These are phyloP conservation scores for Haemorhous mexicanus DNA, from an alignment of 2,113 vertebrate species.

Conservation along the genomic window DNA sequence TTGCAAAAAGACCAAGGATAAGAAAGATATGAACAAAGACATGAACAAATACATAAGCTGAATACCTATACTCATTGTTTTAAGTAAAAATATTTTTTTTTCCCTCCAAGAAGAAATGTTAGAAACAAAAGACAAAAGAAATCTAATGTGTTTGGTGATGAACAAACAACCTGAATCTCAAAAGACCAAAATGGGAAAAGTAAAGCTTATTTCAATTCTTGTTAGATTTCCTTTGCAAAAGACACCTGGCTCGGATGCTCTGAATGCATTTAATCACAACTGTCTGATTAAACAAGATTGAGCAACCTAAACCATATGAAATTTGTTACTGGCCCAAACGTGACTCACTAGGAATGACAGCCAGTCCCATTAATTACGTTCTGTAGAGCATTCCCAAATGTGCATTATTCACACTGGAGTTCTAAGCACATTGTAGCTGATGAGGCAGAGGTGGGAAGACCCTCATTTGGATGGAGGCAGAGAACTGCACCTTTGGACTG, in stretches of 20 bases:
- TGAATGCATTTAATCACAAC: not conserved
- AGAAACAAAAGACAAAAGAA: not conserved
- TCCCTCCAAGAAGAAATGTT: not conserved
- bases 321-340: not conserved
- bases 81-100: not conserved
- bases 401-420: not conserved
- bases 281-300: not conserved
- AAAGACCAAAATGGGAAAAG: not conserved
- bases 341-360: not conserved
- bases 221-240: not conserved
- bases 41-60: not conserved
- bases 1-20: not conserved
- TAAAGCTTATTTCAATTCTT: not conserved
- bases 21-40: not conserved
- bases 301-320: not conserved
- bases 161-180: not conserved
- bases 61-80: not conserved
- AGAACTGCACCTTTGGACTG: not conserved
- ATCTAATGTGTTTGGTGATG: not conserved
- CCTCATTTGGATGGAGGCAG: not conserved
- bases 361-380: not conserved
- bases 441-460: not conserved
- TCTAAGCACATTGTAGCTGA: not conserved
- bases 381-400: not conserved
- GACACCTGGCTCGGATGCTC: not conserved